Evolutionary conservation across 2,888 invertebrate species (phyloP), one percentile per base, ranked within the genome.

Genomic region (Ectemnius lituratus): DNA sequence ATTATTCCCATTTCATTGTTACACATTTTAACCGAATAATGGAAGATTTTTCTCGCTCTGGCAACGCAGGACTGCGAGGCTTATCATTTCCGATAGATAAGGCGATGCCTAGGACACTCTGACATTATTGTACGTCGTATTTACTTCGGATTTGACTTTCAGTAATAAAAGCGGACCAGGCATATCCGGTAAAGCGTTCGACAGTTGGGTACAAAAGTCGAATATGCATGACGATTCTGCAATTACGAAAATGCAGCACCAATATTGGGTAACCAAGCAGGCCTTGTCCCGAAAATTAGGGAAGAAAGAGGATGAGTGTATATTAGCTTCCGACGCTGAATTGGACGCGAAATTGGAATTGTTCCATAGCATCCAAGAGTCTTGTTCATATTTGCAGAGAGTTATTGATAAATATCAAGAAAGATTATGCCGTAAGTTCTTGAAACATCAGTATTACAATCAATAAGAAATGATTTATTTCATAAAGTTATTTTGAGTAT

Each of bases 261-360:
- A 98, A 84, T 99, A 97, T 91, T 99, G 99, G 99, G 96, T 99
- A 70, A 99, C 99, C 6, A 99, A 99, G 90, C 99, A 99, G 91
- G 95, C 97, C 71, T 96, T 99, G 60, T 94, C 97, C 82, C 94
- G 97, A 87, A 98, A 97, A 92, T 92, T 99, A 63, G 98, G 98
- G 46, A 96, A 97, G 85, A 99, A 99, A 92, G 99, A 99, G 92
- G 99, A 99, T 90, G 98, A 98, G 83, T 97, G 97, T 92, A 95
- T 99, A 80, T 95, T 98, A 27, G 95, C 99, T 14, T 98, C 98
- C 0, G 99, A 99, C 92, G 96, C 98, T 0, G 97, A 98, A 88
- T 93, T 99, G 45, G 99, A 99, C 92, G 96, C 99, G 4, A 99
- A 99, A 92, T 93, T 99, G 81, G 98, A 98, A 91, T 92, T 98